Conservation (phyloP, 2,888 invertebrate genomes). For the Panzeria rudis region DNA sequence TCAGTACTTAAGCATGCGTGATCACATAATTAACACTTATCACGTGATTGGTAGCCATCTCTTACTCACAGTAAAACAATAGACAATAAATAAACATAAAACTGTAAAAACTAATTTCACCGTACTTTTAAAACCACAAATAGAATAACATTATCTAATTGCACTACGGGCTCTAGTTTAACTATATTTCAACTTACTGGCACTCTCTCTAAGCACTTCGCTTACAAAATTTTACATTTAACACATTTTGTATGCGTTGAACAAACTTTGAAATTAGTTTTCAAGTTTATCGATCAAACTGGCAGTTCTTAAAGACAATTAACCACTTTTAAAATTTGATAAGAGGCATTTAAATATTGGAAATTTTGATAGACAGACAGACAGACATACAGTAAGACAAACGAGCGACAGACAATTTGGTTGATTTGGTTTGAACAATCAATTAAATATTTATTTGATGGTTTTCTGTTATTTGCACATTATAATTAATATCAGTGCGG, state of each 20-base stretch:
- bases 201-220: not conserved
- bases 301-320: conserved; percentile 28
- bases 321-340: conserved; percentile 10
- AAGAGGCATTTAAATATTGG: not conserved
- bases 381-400: not conserved
- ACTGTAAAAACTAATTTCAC: conserved; percentile 47
- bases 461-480: conserved; percentile 48
- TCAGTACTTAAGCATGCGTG: not conserved
- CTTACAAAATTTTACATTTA: conserved; percentile 32
- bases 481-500: conserved; percentile 21
- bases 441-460: conserved; percentile 45
- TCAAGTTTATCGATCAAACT: conserved; percentile 44
- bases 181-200: not conserved
- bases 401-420: conserved; percentile 35
- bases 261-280: conserved; percentile 39
- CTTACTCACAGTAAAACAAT: conserved; percentile 10
- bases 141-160: conserved; percentile 48
- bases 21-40: not conserved
- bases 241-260: conserved; percentile 38
- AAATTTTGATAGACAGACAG: conserved; percentile 10
- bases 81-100: conserved; percentile 24
- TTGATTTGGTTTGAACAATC: conserved; percentile 38
- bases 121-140: conserved; percentile 34
- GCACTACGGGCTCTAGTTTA: conserved; percentile 1
- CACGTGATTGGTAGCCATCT: not conserved